A percentile compares a stretch with the other conserved stretches of the same genome.
phyloP scores from a whole-genome alignment of 2,888 invertebrate species.

The Erebia palarica region DNA sequence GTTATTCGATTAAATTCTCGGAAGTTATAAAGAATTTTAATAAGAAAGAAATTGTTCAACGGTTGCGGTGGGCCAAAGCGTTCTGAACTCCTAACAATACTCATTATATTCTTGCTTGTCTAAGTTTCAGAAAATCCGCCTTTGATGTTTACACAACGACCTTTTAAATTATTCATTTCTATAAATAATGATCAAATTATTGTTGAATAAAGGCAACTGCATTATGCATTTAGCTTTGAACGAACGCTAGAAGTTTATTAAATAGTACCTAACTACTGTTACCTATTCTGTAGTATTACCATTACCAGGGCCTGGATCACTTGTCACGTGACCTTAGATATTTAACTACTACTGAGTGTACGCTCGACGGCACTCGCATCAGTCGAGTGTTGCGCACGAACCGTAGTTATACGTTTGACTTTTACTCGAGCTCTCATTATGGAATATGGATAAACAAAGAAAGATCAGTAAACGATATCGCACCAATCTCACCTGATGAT shows the following conservation, averaged over 20 bases:
- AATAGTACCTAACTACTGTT: neutral
- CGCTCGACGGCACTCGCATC: too few relatives aligned
- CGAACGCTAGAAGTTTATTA: neutral
- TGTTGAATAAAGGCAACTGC: neutral
- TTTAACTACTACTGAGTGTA: too few relatives aligned
- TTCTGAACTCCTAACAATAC: slow-evolving; percentile 60
- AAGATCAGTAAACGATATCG: too few relatives aligned
- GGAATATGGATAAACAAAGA: too few relatives aligned
- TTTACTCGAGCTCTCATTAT: too few relatives aligned
- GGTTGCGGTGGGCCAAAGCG: slow-evolving; percentile 62
- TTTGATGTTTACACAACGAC: slow-evolving; percentile 34
- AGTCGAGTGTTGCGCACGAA: too few relatives aligned
- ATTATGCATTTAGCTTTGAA: neutral
- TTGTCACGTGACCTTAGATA: too few relatives aligned
- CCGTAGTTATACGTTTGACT: too few relatives aligned
- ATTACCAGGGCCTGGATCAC: too few relatives aligned
- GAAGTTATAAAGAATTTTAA: slow-evolving; percentile 72
- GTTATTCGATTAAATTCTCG: slow-evolving; percentile 53
- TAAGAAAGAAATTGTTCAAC: slow-evolving; percentile 67
- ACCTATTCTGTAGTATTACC: too few relatives aligned
- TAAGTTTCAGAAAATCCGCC: slow-evolving; percentile 29
- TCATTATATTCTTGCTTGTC: slow-evolving; percentile 46
- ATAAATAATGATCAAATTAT: slow-evolving; percentile 31
- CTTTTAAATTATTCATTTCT: slow-evolving; percentile 26
- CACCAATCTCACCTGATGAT: too few relatives aligned